A percentile compares a stretch with the other conserved stretches of the same genome.
Conservation (phyloP, 2,113 vertebrate genomes). For the Bujurquina vittata region DNA sequence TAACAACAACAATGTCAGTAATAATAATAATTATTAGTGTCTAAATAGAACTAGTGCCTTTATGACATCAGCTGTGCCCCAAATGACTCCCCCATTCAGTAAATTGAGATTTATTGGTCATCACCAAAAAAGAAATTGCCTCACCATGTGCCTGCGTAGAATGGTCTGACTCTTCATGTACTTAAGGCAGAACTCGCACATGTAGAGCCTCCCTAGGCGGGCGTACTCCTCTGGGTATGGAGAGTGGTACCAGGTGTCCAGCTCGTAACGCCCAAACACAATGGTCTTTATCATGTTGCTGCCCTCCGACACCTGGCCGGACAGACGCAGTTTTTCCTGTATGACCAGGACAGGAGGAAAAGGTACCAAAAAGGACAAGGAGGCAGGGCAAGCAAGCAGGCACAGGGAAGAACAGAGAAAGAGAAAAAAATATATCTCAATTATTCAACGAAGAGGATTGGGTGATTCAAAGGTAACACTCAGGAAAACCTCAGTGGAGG, state of each 20-base stretch:
- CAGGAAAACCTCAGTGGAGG: slow-evolving; percentile 38
- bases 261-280: slow-evolving; percentile 93
- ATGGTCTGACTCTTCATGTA: slow-evolving; percentile 99
- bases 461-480: background rate
- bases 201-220: slow-evolving; percentile 94
- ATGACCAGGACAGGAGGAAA: slow-evolving; percentile 7
- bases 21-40: fast-evolving
- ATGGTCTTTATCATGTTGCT: slow-evolving; percentile 99
- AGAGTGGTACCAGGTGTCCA: slow-evolving; percentile 99
- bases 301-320: slow-evolving; percentile 94
- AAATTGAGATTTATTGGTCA: too few relatives aligned
- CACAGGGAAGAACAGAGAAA: background rate
- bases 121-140: background rate
- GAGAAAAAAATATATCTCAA: background rate
- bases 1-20: fast-evolving
- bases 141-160: slow-evolving; percentile 93
- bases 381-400: slow-evolving; percentile 11
- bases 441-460: slow-evolving; percentile 39
- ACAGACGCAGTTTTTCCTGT: slow-evolving; percentile 92
- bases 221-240: slow-evolving; percentile 98
- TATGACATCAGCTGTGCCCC: too few relatives aligned
- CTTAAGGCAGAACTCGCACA: slow-evolving; percentile 99
- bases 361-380: background rate
- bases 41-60: too few relatives aligned
- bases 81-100: too few relatives aligned